A percentile compares a stretch with the other conserved stretches of the same genome.
Evolutionary conservation across 2,797 vertebrate species (phyloP).

Genomic region (Threskiornis aethiopicus): DNA sequence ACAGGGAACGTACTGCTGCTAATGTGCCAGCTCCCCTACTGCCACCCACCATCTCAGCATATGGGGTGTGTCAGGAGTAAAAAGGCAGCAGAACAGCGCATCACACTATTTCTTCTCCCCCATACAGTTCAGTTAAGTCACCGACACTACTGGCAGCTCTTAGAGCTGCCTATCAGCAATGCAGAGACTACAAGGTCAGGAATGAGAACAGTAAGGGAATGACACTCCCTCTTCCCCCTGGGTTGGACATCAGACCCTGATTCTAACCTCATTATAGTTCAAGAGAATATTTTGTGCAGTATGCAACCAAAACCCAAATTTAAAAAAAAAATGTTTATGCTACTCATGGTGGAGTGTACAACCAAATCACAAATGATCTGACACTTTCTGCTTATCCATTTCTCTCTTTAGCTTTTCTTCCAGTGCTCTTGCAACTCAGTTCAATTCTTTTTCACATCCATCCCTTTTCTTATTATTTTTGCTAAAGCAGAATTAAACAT

Average conservation of each 20-base stretch:
- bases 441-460: not conserved
- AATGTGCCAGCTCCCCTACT: slow-evolving; percentile 27
- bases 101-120: not conserved
- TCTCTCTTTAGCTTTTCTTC: not conserved
- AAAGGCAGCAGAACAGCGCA: slow-evolving; percentile 9
- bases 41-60: slow-evolving; percentile 52
- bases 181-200: not conserved
- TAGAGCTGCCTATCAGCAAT: not conserved
- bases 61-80: slow-evolving; percentile 47
- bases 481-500: not conserved
- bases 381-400: not conserved
- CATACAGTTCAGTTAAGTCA: not conserved
- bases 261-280: not conserved
- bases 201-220: not conserved
- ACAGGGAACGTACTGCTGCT: not conserved
- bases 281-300: not conserved
- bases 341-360: not conserved
- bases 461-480: not conserved
- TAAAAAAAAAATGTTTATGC: not conserved
- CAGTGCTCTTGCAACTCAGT: not conserved
- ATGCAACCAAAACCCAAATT: not conserved
- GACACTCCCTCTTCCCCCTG: not conserved
- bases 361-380: not conserved
- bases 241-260: not conserved
- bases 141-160: not conserved